phyloP scores from a whole-genome alignment of 2,797 vertebrate genomes.

The Acanthurus leucopareius region DNA sequence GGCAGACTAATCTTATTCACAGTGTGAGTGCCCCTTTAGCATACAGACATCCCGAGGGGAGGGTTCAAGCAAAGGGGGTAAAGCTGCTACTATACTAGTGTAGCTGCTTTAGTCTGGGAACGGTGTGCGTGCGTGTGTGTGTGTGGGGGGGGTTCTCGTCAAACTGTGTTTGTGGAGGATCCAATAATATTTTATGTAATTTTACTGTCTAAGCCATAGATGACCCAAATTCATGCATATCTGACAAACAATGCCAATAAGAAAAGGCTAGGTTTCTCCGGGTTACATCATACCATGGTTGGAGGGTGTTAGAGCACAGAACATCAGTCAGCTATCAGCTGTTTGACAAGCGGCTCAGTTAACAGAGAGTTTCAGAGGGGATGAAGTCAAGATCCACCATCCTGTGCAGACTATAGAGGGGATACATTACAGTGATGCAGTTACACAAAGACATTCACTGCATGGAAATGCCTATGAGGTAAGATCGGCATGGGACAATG shows the following conservation, averaged over 20 bases:
- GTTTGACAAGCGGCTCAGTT: constrained; percentile 82
- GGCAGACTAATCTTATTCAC: constrained; percentile 87
- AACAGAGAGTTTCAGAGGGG: constrained; percentile 74
- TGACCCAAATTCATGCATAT: constrained; percentile 83
- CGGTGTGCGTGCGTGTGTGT: no score
- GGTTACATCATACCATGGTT: constrained; percentile 83
- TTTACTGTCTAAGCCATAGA: constrained; percentile 83
- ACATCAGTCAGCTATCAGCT: constrained; percentile 84
- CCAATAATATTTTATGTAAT: constrained; percentile 83
- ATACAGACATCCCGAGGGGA: constrained; percentile 83
- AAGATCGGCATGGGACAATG: constrained; percentile 81
- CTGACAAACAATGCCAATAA: constrained; percentile 78
- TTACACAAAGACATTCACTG: constrained; percentile 82
- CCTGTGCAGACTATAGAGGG: constrained; percentile 74
- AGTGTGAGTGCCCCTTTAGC: constrained; percentile 86
- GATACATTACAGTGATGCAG: constrained; percentile 84
- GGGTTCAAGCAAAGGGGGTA: constrained; percentile 76
- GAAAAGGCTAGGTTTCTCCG: constrained; percentile 76
- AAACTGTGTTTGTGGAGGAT: constrained; percentile 75
- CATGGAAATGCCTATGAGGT: constrained; percentile 83
- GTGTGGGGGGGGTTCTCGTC: constrained; percentile 60
- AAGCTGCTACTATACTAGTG: constrained; percentile 67
- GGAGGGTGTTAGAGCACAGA: constrained; percentile 77
- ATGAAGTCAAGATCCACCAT: constrained; percentile 76
- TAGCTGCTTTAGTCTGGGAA: constrained; percentile 65